Evolutionary conservation across 2,888 invertebrate species (phyloP), one percentile per base, ranked within the genome.

Genomic region (Caenorhabditis afra): DNA sequence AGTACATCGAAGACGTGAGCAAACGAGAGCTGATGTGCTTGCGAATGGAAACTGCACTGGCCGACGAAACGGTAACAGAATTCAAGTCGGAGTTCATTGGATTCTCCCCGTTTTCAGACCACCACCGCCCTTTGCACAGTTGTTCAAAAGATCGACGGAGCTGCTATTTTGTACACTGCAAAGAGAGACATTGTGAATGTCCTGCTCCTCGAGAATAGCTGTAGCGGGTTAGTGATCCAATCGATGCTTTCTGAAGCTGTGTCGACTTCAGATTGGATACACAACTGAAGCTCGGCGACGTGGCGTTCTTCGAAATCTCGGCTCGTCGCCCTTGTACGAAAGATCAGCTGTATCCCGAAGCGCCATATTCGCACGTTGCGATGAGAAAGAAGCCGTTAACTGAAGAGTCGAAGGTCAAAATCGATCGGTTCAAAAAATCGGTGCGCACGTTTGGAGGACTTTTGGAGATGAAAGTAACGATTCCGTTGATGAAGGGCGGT

Each of bases 301-400:
- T 62, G 8, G 78, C 50, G 3, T 61, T 57, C 8, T 78, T 78
- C 18, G 61, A 70, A 20, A 66, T 77, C 45, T 44, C 22, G 14
- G 22, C 55, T 8, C 39, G 70, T 14, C 23, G 57, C 37, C 35
- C 7, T 22, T 52, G 58, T 11, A 65, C 58, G n/a, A 50, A 64
- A 18, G 77, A 77, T 49, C 20, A 44, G 8, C 20, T 64, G 4
- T 10, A 44, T 1, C 49, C 39, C 4, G 23, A 49, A 4, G 29
- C 41, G 16, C 50, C 55, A 0, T 79, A 58, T 16, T 47, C 79
- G 14, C 79, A 79, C 44, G 57, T 79, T 41, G 79, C 73, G 65
- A 52, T 71, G 12, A 16, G 47, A 18, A 53, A 23, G 53, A 53
- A 65, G 29, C 41, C 37, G 4, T 1, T n/a, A 18, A 49, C 39